Evolutionary conservation across 2,888 invertebrate species (phyloP), one percentile per base, ranked within the genome.

Genomic region (Heliconius ethilla): DNA sequence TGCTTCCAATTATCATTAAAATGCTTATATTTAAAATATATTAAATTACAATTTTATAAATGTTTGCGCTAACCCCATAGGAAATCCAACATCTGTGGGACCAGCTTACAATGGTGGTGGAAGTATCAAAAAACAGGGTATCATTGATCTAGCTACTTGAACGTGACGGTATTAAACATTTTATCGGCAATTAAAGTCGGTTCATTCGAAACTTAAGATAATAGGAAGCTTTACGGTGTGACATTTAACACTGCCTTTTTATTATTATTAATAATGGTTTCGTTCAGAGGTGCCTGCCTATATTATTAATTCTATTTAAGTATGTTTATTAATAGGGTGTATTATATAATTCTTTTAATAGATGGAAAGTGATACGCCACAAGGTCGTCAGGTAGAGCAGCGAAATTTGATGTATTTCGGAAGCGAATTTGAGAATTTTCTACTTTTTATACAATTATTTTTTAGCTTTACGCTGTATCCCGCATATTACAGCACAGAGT

Each of bases 191-290:
- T 93, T 91, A 94, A 93, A 90, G 87, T 86, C 84, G 85, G 87
- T 92, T 93, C 93, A 92, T 91, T 90, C 86, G 79, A 83, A 91
- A 91, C 92, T 94, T 93, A 93, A 89, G 87, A 87, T 93, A 92
- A 93, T 92, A 92, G 91, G 84, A 87, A 89, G 90, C 92, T 89
- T 90, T 91, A 90, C 85, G 89, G 90, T 86, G 86, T 84, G 87
- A 87, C 86, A 87, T 88, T 87, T 83, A 84, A 84, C 81, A 79
- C 79, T 77, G 75, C 75, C 59, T 40, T 55, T 59, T 72, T 59
- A 72, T 59, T 72, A 37, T 59, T 59, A 59, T 37, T 59, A 72
- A n/a, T 59, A 72, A 11, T 1, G 7, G 27, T 72, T 72, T 33
- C 33, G 11, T 72, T 33, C 33, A 3, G n/a, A 25, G 9, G 55